Evolutionary conservation across 2,113 vertebrate genomes (phyloP).

Genomic region (Zootoca vivipara): DNA sequence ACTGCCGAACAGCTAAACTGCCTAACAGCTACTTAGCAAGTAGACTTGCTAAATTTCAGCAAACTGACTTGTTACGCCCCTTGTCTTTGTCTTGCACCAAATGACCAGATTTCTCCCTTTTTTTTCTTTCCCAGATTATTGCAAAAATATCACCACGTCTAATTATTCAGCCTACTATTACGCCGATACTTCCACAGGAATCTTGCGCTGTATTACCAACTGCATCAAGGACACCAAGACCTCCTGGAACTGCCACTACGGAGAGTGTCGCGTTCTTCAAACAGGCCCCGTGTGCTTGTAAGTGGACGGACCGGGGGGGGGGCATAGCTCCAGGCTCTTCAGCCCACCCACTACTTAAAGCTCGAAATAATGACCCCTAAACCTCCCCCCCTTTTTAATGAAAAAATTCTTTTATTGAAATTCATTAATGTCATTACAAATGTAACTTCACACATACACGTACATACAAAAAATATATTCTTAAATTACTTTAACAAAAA

Average conservation of each 20-base stretch:
- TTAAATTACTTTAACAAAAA: too few species aligned
- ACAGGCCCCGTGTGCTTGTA: background rate
- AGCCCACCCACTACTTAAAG: background rate
- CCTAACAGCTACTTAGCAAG: too few species aligned
- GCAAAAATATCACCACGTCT: background rate
- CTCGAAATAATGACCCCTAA: background rate
- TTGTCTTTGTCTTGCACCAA: background rate
- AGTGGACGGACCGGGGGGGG: background rate
- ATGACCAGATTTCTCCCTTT: background rate
- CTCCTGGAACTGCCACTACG: background rate
- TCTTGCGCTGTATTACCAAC: background rate
- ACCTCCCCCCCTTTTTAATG: too few species aligned
- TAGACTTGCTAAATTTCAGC: background rate
- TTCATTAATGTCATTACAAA: too few species aligned
- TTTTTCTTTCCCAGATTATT: background rate
- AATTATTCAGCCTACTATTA: background rate
- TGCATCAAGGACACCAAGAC: background rate
- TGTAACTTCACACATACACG: too few species aligned
- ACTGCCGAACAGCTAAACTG: too few species aligned
- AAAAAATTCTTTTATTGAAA: too few species aligned
- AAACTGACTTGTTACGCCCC: background rate
- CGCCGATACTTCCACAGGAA: background rate
- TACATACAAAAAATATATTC: too few species aligned
- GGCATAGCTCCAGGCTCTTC: background rate
- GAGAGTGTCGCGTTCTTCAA: background rate